A percentile compares a stretch with the other conserved stretches of the same genome.
These are phyloP conservation scores for Limonius californicus DNA, from an alignment of 1,140 invertebrate genomes.

Conservation along the genomic window DNA sequence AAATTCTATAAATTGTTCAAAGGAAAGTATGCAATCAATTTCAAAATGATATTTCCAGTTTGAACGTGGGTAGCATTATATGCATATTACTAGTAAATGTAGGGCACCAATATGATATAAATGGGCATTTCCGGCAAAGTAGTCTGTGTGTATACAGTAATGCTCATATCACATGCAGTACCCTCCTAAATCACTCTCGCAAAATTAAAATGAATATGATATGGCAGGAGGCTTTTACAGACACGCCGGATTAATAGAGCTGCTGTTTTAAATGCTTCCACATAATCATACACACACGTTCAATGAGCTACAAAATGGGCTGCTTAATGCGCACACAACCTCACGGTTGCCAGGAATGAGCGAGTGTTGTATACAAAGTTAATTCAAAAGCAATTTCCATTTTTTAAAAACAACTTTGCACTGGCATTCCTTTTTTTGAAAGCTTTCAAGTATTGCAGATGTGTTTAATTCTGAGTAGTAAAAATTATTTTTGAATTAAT, in stretches of 20 bases:
- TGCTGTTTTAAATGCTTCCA: conserved; percentile 4
- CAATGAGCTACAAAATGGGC: neutral
- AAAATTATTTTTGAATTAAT: no score
- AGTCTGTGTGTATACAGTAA: neutral
- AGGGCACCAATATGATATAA: conserved; percentile 5
- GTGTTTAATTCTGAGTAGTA: no score
- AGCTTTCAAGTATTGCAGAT: no score
- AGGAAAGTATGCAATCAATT: neutral
- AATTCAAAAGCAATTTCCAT: no score
- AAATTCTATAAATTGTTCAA: no score
- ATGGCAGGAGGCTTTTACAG: neutral
- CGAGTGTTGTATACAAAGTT: no score
- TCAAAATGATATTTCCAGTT: no score
- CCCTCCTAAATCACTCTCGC: conserved; percentile 5
- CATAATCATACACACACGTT: neutral
- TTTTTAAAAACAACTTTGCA: no score
- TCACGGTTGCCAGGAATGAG: no score
- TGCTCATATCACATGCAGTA: neutral
- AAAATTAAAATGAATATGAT: conserved; percentile 6
- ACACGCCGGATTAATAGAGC: neutral
- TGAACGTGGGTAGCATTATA: neutral
- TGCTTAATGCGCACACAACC: neutral
- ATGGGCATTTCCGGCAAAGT: conserved; percentile 12
- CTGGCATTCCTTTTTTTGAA: no score
- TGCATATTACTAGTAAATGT: neutral